phyloP scores from a whole-genome alignment of 1,140 invertebrate genomes.

The Dufourea novaeangliae region DNA sequence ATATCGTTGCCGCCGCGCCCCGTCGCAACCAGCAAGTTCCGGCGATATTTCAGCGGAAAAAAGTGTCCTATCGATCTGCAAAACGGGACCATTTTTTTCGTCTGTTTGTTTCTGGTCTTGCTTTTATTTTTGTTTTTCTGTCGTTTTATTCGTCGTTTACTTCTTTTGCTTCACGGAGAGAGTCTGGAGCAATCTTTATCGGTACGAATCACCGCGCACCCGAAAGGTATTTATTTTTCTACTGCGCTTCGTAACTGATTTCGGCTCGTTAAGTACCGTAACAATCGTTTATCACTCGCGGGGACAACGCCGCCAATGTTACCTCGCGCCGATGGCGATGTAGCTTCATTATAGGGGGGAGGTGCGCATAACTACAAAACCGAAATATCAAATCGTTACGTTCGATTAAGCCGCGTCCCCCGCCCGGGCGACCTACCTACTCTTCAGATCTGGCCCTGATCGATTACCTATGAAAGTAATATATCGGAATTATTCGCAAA shows the following conservation, averaged over 20 bases:
- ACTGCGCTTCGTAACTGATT: not conserved
- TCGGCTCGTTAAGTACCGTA: not conserved
- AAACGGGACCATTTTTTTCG: not conserved
- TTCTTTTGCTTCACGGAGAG: too few relatives aligned
- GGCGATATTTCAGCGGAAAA: constrained; percentile 17
- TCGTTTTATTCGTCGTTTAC: not conserved
- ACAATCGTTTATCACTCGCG: not conserved
- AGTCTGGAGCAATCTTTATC: not conserved
- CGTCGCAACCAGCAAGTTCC: not conserved
- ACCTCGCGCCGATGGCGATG: not conserved
- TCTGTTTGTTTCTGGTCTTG: not conserved
- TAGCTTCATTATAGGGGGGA: constrained; percentile 1
- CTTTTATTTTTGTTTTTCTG: not conserved
- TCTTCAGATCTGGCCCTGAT: not conserved
- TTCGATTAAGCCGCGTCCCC: not conserved
- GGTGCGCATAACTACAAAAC: not conserved
- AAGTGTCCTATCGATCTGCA: not conserved
- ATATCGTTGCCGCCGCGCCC: constrained; percentile 23
- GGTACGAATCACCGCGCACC: too few relatives aligned
- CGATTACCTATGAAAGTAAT: not conserved
- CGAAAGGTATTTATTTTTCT: too few relatives aligned
- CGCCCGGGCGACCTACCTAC: not conserved
- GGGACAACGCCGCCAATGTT: not conserved
- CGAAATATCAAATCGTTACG: not conserved
- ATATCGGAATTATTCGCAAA: too few relatives aligned